phyloP scores from a whole-genome alignment of 37 sponge, comb jelly and placozoan species.

The Spongilla lacustris region DNA sequence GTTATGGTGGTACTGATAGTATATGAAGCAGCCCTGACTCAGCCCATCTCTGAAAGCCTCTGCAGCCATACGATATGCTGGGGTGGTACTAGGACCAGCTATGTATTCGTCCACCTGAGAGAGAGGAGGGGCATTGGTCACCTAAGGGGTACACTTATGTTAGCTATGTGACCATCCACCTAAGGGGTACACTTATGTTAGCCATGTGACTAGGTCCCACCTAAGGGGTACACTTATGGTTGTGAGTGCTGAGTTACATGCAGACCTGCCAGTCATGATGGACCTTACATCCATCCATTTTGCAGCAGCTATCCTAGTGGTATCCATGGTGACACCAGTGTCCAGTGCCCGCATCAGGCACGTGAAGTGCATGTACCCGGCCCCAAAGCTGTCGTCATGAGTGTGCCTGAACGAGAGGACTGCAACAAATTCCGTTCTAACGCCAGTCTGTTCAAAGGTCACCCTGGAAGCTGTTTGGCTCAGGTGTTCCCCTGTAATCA shows the following conservation, averaged over 20 bases:
- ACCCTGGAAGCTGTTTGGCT: slow-evolving; percentile 75
- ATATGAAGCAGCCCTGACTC: slow-evolving; percentile 8
- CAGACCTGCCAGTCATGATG: too few relatives aligned
- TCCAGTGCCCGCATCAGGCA: slow-evolving; percentile 72
- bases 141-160: not conserved
- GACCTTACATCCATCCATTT: slow-evolving; percentile 84
- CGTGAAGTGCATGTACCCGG: slow-evolving; percentile 77
- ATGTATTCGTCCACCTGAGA: slow-evolving; percentile 59
- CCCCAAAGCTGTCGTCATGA: slow-evolving; percentile 63
- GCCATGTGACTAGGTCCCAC: not conserved
- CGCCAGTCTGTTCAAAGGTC: slow-evolving; percentile 85
- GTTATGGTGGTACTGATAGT: slow-evolving; percentile 35
- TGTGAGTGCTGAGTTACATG: too few relatives aligned
- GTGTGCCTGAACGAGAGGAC: slow-evolving; percentile 83
- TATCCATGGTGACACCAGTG: slow-evolving; percentile 47
- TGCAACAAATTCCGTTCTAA: slow-evolving; percentile 84
- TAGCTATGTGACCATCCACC: not conserved
- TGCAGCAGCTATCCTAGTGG: slow-evolving; percentile 75
- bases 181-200: not conserved
- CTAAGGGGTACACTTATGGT: too few relatives aligned
- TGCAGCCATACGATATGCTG: slow-evolving; percentile 37
- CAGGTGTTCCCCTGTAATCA: slow-evolving; percentile 67
- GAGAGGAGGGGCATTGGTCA: not conserved
- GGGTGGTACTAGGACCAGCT: slow-evolving; percentile 48
- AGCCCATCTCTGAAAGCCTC: slow-evolving; percentile 48